phyloP scores from a whole-genome alignment of 2,113 vertebrate species.

The Tyrannus savana region DNA sequence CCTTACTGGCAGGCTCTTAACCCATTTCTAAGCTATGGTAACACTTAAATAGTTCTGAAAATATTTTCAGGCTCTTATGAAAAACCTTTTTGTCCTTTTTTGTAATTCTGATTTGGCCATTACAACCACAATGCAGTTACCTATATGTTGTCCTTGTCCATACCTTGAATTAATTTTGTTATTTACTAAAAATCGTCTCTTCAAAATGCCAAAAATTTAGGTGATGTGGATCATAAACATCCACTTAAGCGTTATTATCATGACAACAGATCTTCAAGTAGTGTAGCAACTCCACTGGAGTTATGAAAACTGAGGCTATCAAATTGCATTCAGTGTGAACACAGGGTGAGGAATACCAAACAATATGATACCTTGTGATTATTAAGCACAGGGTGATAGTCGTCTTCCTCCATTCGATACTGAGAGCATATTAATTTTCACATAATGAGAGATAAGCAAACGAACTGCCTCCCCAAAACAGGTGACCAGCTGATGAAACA shows the following conservation, averaged over 20 bases:
- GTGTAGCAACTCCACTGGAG: conserved; percentile 52
- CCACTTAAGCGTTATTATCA: neutral
- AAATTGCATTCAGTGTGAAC: conserved; percentile 24
- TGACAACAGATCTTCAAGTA: conserved; percentile 24
- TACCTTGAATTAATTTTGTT: neutral
- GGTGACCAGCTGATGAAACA: neutral
- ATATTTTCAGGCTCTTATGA: neutral
- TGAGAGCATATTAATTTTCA: neutral
- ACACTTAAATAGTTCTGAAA: neutral
- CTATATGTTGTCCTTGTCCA: neutral
- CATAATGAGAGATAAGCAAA: neutral
- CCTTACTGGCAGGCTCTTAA: neutral
- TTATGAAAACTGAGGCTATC: conserved; percentile 28
- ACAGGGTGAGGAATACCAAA: conserved; percentile 2
- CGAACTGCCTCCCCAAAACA: neutral
- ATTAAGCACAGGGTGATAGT: neutral
- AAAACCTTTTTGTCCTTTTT: neutral
- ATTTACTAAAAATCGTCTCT: neutral
- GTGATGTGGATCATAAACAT: neutral
- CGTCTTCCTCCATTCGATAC: neutral
- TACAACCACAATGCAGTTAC: neutral
- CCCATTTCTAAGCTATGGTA: neutral
- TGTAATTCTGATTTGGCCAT: neutral
- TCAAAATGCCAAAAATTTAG: neutral
- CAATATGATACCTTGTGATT: neutral